phyloP scores from a whole-genome alignment of 1,140 invertebrate species.

The Parapsyche elsis region DNA sequence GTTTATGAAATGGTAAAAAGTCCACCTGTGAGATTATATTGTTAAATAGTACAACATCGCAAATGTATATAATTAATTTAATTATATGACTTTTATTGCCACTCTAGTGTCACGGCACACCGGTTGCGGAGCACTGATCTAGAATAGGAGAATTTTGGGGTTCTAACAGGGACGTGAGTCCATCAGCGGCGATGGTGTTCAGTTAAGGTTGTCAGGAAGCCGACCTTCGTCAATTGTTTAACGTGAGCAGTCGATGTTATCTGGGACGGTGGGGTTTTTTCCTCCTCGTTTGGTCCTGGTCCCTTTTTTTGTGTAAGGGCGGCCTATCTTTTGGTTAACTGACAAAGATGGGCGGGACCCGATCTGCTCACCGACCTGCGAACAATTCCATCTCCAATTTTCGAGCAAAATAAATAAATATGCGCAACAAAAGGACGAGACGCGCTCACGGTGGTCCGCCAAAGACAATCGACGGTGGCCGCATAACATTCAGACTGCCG shows the following conservation, averaged over 20 bases:
- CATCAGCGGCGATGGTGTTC: background rate
- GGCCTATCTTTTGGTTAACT: conserved; percentile 28
- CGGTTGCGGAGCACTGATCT: too few species aligned
- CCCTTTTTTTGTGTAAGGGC: conserved; percentile 17
- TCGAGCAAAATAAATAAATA: conserved; percentile 38
- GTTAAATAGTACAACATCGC: too few species aligned
- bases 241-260: conserved; percentile 33
- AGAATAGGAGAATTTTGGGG: too few species aligned
- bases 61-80: too few species aligned
- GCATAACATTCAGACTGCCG: background rate
- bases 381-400: conserved; percentile 26
- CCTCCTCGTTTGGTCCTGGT: background rate
- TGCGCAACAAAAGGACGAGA: background rate
- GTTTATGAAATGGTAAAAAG: too few species aligned
- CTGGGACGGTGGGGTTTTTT: conserved; percentile 11
- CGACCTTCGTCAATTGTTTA: conserved; percentile 40
- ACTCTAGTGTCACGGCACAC: too few species aligned
- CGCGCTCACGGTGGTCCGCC: conserved; percentile 32
- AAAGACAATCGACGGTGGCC: conserved; percentile 7
- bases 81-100: too few species aligned
- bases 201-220: conserved; percentile 18
- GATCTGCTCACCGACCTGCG: conserved; percentile 30
- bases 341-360: conserved; percentile 34
- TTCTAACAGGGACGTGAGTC: background rate
- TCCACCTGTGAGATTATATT: too few species aligned